Evolutionary conservation across 2,888 invertebrate genomes (phyloP).

Genomic region (Thereva nobilitata): DNA sequence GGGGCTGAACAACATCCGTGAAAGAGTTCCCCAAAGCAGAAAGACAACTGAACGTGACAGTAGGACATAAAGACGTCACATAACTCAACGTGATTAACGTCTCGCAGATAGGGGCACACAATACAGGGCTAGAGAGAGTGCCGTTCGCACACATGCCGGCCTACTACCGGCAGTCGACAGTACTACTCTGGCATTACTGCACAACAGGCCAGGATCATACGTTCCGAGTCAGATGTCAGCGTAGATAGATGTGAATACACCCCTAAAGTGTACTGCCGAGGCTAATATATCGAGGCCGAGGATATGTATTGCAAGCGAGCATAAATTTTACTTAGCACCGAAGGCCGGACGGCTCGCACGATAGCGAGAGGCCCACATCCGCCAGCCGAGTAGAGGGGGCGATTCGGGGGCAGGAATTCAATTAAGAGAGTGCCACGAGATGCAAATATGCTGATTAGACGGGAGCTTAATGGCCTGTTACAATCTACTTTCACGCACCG

Average conservation of each 20-base stretch:
- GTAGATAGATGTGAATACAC: constrained; percentile 24
- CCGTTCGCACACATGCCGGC: constrained; percentile 10
- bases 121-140: constrained; percentile 4
- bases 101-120: constrained; percentile 39
- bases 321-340: constrained; percentile 23
- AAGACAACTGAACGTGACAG: constrained; percentile 55
- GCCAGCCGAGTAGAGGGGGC: not conserved
- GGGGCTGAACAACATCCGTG: constrained; percentile 5
- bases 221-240: constrained; percentile 27
- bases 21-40: constrained; percentile 38
- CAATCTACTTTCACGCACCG: constrained; percentile 33
- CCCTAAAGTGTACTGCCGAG: constrained; percentile 22
- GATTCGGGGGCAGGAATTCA: constrained; percentile 29
- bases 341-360: not conserved
- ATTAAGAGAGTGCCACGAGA: constrained; percentile 35
- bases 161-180: not conserved
- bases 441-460: constrained; percentile 35
- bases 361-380: not conserved
- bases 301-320: constrained; percentile 27
- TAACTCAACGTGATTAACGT: constrained; percentile 59
- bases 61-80: constrained; percentile 56
- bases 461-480: constrained; percentile 31
- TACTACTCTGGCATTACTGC: too few relatives aligned
- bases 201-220: not conserved
- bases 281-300: constrained; percentile 20